These are phyloP conservation scores for Tetanocera ferruginea DNA, from an alignment of 2,888 invertebrate genomes.

Conservation along the genomic window DNA sequence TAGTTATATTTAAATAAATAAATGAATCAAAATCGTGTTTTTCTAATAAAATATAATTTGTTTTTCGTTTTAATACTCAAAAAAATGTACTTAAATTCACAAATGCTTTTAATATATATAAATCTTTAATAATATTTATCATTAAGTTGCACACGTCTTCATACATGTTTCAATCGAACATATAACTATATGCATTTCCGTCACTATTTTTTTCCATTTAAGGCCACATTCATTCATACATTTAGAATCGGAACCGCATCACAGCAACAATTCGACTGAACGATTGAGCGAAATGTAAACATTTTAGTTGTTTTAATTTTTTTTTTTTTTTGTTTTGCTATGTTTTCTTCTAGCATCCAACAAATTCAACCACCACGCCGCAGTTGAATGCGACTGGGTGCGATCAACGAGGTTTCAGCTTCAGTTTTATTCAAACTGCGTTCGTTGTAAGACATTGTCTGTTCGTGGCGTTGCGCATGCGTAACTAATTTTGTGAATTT, in stretches of 20 bases:
- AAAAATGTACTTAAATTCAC: no score
- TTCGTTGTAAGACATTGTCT: slow-evolving; percentile 4
- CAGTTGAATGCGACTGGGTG: background rate
- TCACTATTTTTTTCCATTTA: no score
- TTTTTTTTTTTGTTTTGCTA: background rate
- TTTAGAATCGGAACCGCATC: background rate
- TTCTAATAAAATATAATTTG: no score
- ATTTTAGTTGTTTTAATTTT: background rate
- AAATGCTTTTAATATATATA: no score
- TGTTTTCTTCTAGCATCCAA: background rate
- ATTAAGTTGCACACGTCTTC: background rate
- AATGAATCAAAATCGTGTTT: no score
- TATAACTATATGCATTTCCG: background rate
- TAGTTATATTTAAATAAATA: no score
- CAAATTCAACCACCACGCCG: background rate
- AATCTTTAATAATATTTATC: background rate
- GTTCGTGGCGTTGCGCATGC: background rate
- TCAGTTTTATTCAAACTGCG: slow-evolving; percentile 29
- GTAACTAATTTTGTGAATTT: background rate
- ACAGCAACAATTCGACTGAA: background rate
- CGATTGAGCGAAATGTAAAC: background rate
- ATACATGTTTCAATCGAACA: background rate
- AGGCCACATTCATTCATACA: slow-evolving; percentile 17
- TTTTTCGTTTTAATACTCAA: no score
- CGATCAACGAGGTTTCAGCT: background rate